Evolutionary conservation across 2,797 vertebrate species (phyloP).

Genomic region (Trachurus trachurus): DNA sequence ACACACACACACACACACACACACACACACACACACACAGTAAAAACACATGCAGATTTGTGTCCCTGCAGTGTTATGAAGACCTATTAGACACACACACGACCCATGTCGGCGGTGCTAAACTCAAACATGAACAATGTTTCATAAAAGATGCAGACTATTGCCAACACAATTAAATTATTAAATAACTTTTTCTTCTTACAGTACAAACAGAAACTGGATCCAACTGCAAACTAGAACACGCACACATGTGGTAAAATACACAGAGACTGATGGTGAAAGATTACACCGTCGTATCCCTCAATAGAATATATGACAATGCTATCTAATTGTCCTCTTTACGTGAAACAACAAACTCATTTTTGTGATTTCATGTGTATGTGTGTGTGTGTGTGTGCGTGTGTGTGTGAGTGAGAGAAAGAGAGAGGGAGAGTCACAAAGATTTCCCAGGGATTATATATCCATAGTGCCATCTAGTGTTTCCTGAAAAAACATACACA

Average conservation of each 20-base stretch:
- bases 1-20: no score
- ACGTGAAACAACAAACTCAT: conserved; percentile 39
- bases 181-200: background rate
- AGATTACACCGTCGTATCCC: background rate
- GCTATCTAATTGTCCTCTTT: conserved; percentile 25
- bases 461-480: conserved; percentile 90
- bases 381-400: background rate
- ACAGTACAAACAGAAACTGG: background rate
- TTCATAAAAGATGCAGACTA: background rate
- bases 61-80: background rate
- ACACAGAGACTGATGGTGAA: background rate
- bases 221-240: conserved; percentile 2
- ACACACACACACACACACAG: no score
- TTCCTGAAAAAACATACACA: conserved; percentile 52
- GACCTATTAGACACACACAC: conserved; percentile 26
- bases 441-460: conserved; percentile 61
- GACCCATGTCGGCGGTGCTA: background rate
- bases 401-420: conserved; percentile 9
- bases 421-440: background rate
- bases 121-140: background rate
- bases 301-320: conserved; percentile 10
- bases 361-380: conserved; percentile 12
- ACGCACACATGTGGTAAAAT: background rate
- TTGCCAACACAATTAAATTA: background rate
- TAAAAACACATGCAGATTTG: conserved; percentile 15